A percentile compares a stretch with the other conserved stretches of the same genome.
Conservation (phyloP, 2,113 vertebrate genomes). For the Rafetus swinhoei region DNA sequence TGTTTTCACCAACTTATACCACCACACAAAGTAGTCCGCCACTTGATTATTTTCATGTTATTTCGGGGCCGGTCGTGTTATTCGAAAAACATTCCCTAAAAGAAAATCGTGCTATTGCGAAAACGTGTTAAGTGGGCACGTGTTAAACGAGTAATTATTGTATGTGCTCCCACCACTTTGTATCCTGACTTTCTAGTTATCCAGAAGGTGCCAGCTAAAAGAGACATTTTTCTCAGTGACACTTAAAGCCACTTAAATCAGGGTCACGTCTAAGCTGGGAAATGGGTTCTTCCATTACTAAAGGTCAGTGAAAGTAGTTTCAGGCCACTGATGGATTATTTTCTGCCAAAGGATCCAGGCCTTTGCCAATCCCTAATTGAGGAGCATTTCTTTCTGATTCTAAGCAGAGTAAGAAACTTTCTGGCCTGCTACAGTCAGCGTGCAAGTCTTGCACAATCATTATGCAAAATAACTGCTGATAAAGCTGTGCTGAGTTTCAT, state of each 20-base stretch:
- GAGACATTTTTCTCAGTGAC: background rate
- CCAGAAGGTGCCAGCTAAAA: too few species aligned
- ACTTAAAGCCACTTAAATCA: background rate
- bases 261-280: background rate
- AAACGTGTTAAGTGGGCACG: too few species aligned
- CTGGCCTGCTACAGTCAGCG: background rate
- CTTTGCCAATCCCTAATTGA: background rate
- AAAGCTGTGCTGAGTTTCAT: background rate
- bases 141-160: too few species aligned
- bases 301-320: background rate
- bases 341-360: accelerated
- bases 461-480: background rate
- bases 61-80: too few species aligned
- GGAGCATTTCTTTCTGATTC: background rate
- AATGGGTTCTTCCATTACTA: background rate
- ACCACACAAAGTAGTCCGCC: too few species aligned
- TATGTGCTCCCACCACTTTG: background rate
- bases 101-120: too few species aligned
- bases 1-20: too few species aligned
- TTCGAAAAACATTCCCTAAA: too few species aligned
- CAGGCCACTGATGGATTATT: background rate
- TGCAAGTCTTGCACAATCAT: background rate
- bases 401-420: accelerated
- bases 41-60: too few species aligned
- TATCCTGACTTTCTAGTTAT: background rate